phyloP scores from a whole-genome alignment of 2,797 vertebrate genomes.

The Lacerta bilineata region DNA sequence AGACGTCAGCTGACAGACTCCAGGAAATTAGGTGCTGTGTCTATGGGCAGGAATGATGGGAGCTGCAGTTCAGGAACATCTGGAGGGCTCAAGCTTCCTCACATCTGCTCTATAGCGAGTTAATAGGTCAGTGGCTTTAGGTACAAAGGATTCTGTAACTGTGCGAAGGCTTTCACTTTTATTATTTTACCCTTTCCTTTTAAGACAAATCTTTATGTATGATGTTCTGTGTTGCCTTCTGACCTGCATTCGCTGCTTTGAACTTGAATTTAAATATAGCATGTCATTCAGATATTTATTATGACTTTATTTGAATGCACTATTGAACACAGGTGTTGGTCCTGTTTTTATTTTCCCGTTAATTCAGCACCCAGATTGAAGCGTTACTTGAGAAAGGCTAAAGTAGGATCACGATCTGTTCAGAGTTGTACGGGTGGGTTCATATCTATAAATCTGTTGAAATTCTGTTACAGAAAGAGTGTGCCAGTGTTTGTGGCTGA shows the following conservation, averaged over 20 bases:
- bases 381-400: background rate
- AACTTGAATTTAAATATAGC: background rate
- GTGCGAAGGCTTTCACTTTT: background rate
- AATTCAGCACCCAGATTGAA: no score
- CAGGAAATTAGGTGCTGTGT: slow-evolving; percentile 7
- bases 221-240: background rate
- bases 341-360: background rate
- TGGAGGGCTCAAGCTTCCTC: no score
- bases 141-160: background rate
- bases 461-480: background rate
- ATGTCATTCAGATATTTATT: background rate
- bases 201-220: background rate
- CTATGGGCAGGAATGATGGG: background rate
- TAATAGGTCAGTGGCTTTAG: background rate
- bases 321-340: background rate
- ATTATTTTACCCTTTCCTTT: background rate
- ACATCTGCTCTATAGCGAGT: no score
- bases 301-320: background rate
- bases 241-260: background rate
- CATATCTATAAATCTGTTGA: background rate
- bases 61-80: no score
- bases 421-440: background rate
- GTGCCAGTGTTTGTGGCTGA: background rate
- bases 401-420: background rate
- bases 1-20: rapidly evolving